A percentile compares a stretch with the other conserved stretches of the same genome.
These are phyloP conservation scores for Andrena camellia DNA, from an alignment of 2,888 invertebrate genomes.

Conservation along the genomic window DNA sequence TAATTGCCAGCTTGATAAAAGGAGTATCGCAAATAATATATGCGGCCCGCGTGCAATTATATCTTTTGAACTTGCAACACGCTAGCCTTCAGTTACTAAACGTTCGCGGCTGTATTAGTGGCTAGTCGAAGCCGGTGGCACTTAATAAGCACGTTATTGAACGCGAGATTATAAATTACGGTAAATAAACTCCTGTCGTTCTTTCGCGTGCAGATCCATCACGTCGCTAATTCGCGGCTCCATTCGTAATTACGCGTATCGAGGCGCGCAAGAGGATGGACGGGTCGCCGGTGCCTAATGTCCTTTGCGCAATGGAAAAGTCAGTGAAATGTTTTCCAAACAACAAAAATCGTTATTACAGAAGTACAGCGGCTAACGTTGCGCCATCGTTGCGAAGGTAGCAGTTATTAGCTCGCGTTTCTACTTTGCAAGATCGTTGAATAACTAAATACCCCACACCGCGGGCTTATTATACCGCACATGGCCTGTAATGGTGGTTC, in stretches of 20 bases:
- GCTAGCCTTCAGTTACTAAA: neutral
- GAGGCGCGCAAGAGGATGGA: conserved; percentile 25
- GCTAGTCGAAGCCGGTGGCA: neutral
- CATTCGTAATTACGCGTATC: conserved; percentile 27
- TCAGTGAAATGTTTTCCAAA: conserved; percentile 18
- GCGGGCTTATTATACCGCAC: neutral
- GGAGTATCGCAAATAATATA: neutral
- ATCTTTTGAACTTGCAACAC: neutral
- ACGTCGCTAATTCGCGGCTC: neutral
- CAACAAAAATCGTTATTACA: conserved; percentile 16
- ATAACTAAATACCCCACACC: neutral
- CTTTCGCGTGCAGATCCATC: neutral
- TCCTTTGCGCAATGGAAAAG: conserved; percentile 41
- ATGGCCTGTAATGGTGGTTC: neutral
- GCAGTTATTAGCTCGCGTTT: conserved; percentile 20
- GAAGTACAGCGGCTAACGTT: conserved; percentile 19
- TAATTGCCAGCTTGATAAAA: neutral
- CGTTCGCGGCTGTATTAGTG: neutral
- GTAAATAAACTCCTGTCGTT: conserved; percentile 1
- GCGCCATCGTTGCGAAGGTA: neutral
- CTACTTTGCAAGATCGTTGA: conserved; percentile 5
- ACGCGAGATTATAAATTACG: conserved; percentile 20
- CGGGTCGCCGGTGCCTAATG: conserved; percentile 19
- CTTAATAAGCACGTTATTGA: neutral
- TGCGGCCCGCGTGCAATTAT: neutral